phyloP scores from a whole-genome alignment of 2,888 invertebrate genomes.

The Torymus tubicola region DNA sequence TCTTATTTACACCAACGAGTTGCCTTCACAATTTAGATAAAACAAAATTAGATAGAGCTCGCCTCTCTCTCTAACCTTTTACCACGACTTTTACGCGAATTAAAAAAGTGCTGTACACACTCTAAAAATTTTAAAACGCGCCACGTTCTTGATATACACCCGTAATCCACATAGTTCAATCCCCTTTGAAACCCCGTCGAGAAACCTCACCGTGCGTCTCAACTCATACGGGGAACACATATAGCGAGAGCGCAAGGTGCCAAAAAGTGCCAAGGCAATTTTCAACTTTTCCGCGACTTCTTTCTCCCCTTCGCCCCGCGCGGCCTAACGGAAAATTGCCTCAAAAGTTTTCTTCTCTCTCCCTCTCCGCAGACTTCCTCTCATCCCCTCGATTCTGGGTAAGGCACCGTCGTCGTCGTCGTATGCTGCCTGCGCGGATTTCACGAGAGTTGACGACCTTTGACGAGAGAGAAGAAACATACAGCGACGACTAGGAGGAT shows the following conservation, averaged over 20 bases:
- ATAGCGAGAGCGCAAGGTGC: constrained; percentile 22
- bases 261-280: constrained; percentile 40
- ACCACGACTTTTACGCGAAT: too few species aligned
- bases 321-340: constrained; percentile 55
- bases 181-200: background rate
- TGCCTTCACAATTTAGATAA: too few species aligned
- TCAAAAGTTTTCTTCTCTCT: constrained; percentile 53
- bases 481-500: constrained; percentile 30
- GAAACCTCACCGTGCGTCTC: constrained; percentile 11
- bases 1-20: background rate
- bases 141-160: too few species aligned
- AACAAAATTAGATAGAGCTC: too few species aligned
- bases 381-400: constrained; percentile 53
- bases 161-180: constrained; percentile 15
- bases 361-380: constrained; percentile 47
- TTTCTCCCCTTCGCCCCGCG: background rate
- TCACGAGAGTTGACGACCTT: constrained; percentile 48
- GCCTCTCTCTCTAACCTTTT: too few species aligned
- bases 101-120: too few species aligned
- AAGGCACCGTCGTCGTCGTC: constrained; percentile 24
- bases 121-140: too few species aligned
- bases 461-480: constrained; percentile 13
- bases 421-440: constrained; percentile 31
- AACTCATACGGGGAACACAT: background rate
- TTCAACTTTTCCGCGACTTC: constrained; percentile 56